Evolutionary conservation across 2,797 vertebrate species (phyloP).

Genomic region (Onychomys arenicola): DNA sequence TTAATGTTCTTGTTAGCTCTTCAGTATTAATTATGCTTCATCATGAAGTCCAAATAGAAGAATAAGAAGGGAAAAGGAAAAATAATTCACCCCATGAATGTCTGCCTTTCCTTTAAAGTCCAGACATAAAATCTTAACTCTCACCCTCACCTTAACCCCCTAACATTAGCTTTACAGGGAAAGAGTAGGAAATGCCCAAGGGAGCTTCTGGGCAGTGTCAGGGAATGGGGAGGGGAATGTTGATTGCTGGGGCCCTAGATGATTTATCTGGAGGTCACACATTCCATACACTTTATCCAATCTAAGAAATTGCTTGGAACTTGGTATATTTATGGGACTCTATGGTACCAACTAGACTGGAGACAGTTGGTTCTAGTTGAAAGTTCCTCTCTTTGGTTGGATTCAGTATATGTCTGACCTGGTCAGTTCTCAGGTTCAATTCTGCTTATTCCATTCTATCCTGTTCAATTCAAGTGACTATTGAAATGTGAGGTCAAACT

Average conservation of each 20-base stretch:
- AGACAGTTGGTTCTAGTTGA: neutral
- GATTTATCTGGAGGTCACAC: slow-evolving; percentile 80
- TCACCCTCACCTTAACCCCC: neutral
- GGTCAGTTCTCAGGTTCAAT: neutral
- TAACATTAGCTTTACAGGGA: slow-evolving; percentile 71
- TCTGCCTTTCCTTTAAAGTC: slow-evolving; percentile 73
- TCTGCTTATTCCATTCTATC: neutral
- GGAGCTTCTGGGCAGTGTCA: slow-evolving; percentile 70
- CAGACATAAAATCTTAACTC: slow-evolving; percentile 67
- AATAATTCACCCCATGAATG: slow-evolving; percentile 4
- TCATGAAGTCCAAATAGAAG: slow-evolving; percentile 61
- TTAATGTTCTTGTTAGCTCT: slow-evolving; percentile 69
- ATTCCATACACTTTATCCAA: slow-evolving; percentile 64
- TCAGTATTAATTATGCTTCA: slow-evolving; percentile 37
- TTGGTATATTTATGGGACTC: neutral
- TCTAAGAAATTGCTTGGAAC: slow-evolving; percentile 31
- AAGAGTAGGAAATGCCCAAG: slow-evolving; percentile 79
- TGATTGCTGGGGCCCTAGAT: slow-evolving; percentile 70
- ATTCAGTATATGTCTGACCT: neutral
- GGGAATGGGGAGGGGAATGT: slow-evolving; percentile 20
- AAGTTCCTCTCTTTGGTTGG: slow-evolving; percentile 10
- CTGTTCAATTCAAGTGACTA: neutral
- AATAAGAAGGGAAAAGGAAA: slow-evolving; percentile 40
- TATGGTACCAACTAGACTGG: neutral
- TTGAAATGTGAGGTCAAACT: neutral